Evolutionary conservation across 2,888 invertebrate species (phyloP).

Genomic region (Netelia melanura): DNA sequence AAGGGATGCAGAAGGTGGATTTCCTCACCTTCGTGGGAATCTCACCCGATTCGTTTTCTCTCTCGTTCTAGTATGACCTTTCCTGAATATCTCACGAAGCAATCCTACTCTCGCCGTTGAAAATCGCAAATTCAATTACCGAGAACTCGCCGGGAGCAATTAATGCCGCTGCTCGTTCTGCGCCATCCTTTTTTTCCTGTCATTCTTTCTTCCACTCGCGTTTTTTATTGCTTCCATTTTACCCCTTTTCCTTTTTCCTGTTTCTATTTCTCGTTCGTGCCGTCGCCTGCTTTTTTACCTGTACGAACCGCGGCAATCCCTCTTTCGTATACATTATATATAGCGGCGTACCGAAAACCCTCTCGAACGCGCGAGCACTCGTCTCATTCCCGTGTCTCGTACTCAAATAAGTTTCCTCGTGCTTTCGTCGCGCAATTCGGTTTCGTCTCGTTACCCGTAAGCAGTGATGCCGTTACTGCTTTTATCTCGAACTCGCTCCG

Average conservation of each 20-base stretch:
- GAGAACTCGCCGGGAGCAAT: slow-evolving; percentile 73
- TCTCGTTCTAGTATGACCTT: slow-evolving; percentile 71
- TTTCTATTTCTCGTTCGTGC: slow-evolving; percentile 15
- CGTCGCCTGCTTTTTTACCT: slow-evolving; percentile 11
- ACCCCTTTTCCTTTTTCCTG: slow-evolving; percentile 30
- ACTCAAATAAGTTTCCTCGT: neutral
- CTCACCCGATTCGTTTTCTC: slow-evolving; percentile 50
- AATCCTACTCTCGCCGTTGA: slow-evolving; percentile 65
- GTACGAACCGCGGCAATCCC: neutral
- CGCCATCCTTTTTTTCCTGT: slow-evolving; percentile 60
- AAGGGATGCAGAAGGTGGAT: neutral
- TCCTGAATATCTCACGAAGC: slow-evolving; percentile 72
- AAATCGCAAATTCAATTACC: slow-evolving; percentile 75
- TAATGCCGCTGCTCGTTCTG: slow-evolving; percentile 71
- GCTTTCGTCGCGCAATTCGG: slow-evolving; percentile 12
- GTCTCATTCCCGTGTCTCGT: neutral
- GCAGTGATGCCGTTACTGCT: slow-evolving; percentile 1
- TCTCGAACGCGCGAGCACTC: neutral
- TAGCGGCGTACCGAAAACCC: neutral
- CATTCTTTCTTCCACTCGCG: slow-evolving; percentile 6
- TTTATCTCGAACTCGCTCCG: slow-evolving; percentile 18
- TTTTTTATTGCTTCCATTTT: slow-evolving; percentile 17
- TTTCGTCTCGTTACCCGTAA: slow-evolving; percentile 11
- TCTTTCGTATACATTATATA: slow-evolving; percentile 1
- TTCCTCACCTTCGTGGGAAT: neutral